Percentiles rank a stretch among this genome's conserved stretches.
These are phyloP conservation scores for Tryphoninae sp. DNA, from an alignment of 2,888 invertebrate species.

Conservation along the genomic window DNA sequence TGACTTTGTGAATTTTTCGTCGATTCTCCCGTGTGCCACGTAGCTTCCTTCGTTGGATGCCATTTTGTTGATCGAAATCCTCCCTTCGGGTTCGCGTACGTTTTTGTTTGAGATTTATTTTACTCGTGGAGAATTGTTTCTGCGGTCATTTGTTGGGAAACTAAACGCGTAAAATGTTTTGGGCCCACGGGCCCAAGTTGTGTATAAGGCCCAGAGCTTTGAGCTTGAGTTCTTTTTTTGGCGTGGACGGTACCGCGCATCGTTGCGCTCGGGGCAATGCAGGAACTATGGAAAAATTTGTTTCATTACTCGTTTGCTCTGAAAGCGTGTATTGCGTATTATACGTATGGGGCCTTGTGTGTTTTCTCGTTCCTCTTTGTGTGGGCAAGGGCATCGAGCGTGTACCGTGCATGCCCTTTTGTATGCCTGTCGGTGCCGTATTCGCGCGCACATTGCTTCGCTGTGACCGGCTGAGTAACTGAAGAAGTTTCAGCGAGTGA, in stretches of 20 bases:
- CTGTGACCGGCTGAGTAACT: constrained; percentile 65
- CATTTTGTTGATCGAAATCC: constrained; percentile 53
- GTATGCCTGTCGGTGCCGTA: constrained; percentile 26
- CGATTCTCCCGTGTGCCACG: constrained; percentile 70
- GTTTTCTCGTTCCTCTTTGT: constrained; percentile 20
- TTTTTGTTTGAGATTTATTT: constrained; percentile 9
- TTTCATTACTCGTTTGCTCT: constrained; percentile 70
- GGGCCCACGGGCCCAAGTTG: constrained; percentile 21
- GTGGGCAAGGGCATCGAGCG: constrained; percentile 33
- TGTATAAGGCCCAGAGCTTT: constrained; percentile 60
- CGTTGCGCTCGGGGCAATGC: constrained; percentile 49
- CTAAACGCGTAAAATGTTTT: constrained; percentile 10
- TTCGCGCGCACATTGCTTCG: constrained; percentile 35
- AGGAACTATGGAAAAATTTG: constrained; percentile 69
- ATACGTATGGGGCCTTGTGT: constrained; percentile 18
- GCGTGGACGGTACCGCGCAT: constrained; percentile 10
- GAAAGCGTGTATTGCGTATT: not conserved
- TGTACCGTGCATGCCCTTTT: constrained; percentile 21
- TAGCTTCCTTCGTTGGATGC: constrained; percentile 36
- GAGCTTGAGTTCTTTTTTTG: constrained; percentile 60
- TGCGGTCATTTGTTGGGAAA: not conserved
- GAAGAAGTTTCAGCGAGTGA: constrained; percentile 63
- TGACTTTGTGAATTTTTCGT: constrained; percentile 80
- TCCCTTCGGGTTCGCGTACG: constrained; percentile 7
- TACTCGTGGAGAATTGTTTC: not conserved